Percentiles rank a stretch among this genome's conserved stretches.
Conservation (phyloP, 2,888 invertebrate species). For the Melieria crassipennis region DNA sequence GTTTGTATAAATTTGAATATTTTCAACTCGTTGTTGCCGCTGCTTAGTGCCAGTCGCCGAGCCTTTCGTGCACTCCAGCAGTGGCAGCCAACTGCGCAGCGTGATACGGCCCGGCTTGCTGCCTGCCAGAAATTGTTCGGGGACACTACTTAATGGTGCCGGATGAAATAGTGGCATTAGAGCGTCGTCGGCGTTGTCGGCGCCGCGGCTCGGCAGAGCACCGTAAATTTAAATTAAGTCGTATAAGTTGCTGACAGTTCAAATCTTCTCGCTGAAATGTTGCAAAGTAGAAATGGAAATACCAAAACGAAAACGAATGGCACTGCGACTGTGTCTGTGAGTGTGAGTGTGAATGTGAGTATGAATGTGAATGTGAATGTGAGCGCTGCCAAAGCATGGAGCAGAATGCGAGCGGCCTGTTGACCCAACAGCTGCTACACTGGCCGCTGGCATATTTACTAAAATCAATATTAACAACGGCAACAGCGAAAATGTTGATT, state of each 20-base stretch:
- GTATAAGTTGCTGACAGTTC: conserved; percentile 16
- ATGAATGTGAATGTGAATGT: not conserved
- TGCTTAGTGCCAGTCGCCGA: too few species aligned
- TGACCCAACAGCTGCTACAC: too few species aligned
- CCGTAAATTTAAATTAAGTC: conserved; percentile 20
- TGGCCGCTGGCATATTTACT: too few species aligned
- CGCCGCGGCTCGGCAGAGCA: not conserved
- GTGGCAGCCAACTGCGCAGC: too few species aligned
- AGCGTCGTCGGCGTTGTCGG: not conserved
- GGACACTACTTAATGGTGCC: conserved; percentile 4
- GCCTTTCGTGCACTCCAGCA: too few species aligned
- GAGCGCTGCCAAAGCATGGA: too few species aligned
- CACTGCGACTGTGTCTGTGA: not conserved
- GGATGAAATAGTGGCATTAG: not conserved
- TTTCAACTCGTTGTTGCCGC: not conserved
- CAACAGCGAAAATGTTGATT: too few species aligned
- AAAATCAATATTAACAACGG: too few species aligned
- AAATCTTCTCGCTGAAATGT: conserved; percentile 8
- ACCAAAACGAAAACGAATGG: not conserved
- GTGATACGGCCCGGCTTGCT: too few species aligned
- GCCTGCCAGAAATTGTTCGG: not conserved
- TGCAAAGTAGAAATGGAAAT: not conserved
- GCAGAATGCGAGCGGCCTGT: too few species aligned
- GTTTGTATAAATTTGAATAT: conserved; percentile 1
- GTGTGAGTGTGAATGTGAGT: not conserved